These are phyloP conservation scores for Ennomos erosarius DNA, from an alignment of 2,888 invertebrate species.

Conservation along the genomic window DNA sequence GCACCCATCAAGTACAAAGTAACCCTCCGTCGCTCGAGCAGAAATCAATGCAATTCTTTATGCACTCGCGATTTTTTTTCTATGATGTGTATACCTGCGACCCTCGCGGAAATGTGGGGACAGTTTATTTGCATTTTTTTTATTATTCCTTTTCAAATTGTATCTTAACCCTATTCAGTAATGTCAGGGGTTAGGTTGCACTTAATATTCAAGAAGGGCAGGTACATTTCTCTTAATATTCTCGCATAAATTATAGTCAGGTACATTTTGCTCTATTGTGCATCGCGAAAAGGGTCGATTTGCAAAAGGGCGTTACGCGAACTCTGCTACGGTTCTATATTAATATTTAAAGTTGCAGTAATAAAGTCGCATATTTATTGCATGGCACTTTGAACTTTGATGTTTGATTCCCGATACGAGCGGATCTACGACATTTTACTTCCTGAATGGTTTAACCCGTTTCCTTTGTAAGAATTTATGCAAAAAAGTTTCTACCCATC, in stretches of 20 bases:
- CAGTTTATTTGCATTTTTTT: conserved; percentile 85
- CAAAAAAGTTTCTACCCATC: conserved; percentile 86
- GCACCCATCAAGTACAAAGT: conserved; percentile 62
- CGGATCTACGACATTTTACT: conserved; percentile 80
- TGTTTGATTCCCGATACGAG: conserved; percentile 55
- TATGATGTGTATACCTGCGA: conserved; percentile 70
- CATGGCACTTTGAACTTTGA: conserved; percentile 51
- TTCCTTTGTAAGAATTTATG: conserved; percentile 85
- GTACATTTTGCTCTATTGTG: conserved; percentile 84
- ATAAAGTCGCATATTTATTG: conserved; percentile 51
- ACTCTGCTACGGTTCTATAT: conserved; percentile 47
- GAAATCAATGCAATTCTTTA: conserved; percentile 62
- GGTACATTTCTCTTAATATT: conserved; percentile 86
- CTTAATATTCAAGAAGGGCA: conserved; percentile 86
- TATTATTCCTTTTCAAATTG: conserved; percentile 81
- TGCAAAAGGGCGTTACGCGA: conserved; percentile 56
- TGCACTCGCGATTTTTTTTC: conserved; percentile 76
- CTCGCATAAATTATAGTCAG: conserved; percentile 86
- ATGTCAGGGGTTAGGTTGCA: conserved; percentile 86
- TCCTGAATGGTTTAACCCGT: conserved; percentile 84
- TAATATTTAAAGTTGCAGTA: conserved; percentile 48
- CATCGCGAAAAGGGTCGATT: conserved; percentile 60
- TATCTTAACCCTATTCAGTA: conserved; percentile 84
- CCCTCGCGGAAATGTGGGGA: conserved; percentile 75
- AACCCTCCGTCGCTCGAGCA: conserved; percentile 39